Percentiles rank a stretch among this genome's conserved stretches.
Conservation (phyloP, 2,797 vertebrate genomes). For the Epinephelus malabaricus region DNA sequence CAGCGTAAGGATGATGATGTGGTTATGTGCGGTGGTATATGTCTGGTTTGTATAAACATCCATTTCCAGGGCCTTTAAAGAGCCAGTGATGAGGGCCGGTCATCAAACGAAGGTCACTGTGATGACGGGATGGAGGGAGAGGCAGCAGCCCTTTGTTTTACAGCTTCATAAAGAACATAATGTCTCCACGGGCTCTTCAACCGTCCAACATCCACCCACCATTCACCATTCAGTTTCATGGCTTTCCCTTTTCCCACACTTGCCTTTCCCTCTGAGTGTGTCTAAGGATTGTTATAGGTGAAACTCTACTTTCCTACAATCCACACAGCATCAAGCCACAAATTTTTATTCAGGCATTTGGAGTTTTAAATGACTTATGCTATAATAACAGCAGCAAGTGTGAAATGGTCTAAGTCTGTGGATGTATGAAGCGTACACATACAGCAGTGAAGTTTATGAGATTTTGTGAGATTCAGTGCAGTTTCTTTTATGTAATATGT, state of each 20-base stretch:
- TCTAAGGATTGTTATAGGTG: constrained; percentile 29
- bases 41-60: constrained; percentile 81
- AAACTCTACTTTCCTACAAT: constrained; percentile 35
- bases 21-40: constrained; percentile 72
- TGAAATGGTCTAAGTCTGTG: background rate
- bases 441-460: background rate
- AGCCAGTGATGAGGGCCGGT: constrained; percentile 68
- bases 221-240: constrained; percentile 58
- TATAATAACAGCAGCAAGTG: background rate
- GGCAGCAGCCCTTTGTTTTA: constrained; percentile 78
- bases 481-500: background rate
- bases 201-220: constrained; percentile 59
- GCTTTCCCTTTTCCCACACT: constrained; percentile 57
- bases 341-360: constrained; percentile 15
- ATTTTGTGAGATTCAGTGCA: background rate
- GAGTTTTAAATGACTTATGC: constrained; percentile 16
- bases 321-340: constrained; percentile 5
- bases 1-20: constrained; percentile 69
- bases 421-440: background rate
- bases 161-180: constrained; percentile 82
- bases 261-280: constrained; percentile 33
- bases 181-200: constrained; percentile 77
- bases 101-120: constrained; percentile 85
- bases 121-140: constrained; percentile 73
- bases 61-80: constrained; percentile 79